Conservation (phyloP, 2,797 vertebrate genomes). For the Paramormyrops hopkinsi region DNA sequence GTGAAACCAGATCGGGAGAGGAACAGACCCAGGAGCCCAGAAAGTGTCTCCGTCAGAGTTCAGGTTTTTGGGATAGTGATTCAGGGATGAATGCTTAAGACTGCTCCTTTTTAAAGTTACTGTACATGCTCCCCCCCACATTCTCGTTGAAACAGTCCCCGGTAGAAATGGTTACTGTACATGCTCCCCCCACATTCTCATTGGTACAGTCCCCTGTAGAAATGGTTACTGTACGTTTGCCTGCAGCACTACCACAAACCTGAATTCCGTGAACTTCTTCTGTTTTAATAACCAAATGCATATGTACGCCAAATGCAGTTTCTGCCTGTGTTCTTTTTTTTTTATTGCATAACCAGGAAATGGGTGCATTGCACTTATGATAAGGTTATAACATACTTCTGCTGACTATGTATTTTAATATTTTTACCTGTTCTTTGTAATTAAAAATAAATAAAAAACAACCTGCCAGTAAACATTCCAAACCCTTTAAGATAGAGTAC, state of each 20-base stretch:
- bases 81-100: neutral
- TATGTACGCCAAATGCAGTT: neutral
- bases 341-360: neutral
- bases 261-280: neutral
- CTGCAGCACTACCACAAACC: neutral
- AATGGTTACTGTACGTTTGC: neutral
- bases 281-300: neutral
- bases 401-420: constrained; percentile 33
- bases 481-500: neutral
- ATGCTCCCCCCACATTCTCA: neutral
- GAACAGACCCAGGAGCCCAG: neutral
- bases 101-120: neutral
- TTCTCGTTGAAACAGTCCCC: neutral
- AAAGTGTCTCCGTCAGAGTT: neutral
- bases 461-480: neutral
- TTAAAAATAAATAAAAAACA: constrained; percentile 15
- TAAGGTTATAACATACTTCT: constrained; percentile 53
- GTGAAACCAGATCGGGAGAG: neutral
- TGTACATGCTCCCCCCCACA: neutral
- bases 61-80: neutral
- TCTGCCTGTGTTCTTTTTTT: constrained; percentile 33
- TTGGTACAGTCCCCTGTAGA: neutral
- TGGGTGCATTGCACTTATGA: constrained; percentile 3
- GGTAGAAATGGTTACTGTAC: neutral
- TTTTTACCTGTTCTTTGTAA: constrained; percentile 15